Percentiles rank a stretch among this genome's conserved stretches.
phyloP scores from a whole-genome alignment of 23 tunicate genomes.

The Phallusia fumigata region DNA sequence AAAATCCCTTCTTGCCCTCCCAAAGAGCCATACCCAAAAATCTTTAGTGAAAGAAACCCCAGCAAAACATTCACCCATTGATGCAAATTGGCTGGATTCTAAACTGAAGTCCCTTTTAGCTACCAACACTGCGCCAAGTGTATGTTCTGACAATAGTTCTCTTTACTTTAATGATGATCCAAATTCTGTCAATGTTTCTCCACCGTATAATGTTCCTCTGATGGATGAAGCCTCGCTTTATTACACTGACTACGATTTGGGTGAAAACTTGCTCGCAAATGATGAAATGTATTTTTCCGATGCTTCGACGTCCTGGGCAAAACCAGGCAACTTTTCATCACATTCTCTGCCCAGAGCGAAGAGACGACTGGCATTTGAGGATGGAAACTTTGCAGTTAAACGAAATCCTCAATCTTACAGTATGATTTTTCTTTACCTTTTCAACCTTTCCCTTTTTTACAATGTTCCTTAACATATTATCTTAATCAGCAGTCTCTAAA shows the following conservation, averaged over 20 bases:
- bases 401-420: not conserved
- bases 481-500: not conserved
- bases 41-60: not conserved
- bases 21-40: not conserved
- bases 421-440: not conserved
- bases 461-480: slow-evolving; percentile 1
- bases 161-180: not conserved
- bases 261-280: not conserved
- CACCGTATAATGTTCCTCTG: not conserved
- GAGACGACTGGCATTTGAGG: not conserved
- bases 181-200: not conserved
- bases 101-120: not conserved
- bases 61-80: not conserved
- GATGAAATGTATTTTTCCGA: not conserved
- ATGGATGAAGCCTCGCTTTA: not conserved
- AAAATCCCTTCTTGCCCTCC: not conserved
- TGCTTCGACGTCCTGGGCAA: not conserved
- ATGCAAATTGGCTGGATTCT: not conserved
- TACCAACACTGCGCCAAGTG: not conserved
- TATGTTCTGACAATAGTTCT: not conserved
- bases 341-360: not conserved
- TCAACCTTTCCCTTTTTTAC: not conserved
- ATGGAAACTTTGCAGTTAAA: not conserved
- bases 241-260: not conserved
- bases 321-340: not conserved